Conservation (phyloP, 1,140 invertebrate species). For the Armadillidium nasatum region DNA sequence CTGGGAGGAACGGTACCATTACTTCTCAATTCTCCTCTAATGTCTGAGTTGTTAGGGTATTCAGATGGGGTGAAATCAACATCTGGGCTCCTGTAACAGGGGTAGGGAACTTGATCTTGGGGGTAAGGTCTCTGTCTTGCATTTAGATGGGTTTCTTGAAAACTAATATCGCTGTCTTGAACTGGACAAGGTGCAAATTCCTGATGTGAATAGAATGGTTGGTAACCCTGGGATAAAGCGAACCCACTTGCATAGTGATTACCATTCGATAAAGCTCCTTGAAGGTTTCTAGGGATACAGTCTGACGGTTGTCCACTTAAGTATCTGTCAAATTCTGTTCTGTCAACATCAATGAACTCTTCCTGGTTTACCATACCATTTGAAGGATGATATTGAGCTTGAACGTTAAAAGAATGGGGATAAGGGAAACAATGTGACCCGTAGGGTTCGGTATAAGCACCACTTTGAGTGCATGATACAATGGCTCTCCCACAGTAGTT, state of each 20-base stretch:
- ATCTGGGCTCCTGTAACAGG: not conserved
- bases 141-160: not conserved
- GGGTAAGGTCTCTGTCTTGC: not conserved
- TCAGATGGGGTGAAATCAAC: not conserved
- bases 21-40: not conserved
- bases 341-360: not conserved
- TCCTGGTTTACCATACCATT: not conserved
- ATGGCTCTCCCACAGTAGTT: not conserved
- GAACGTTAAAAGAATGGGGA: not conserved
- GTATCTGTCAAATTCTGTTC: conserved; percentile 5
- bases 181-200: not conserved
- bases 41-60: not conserved
- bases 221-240: not conserved
- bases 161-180: not conserved
- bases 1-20: not conserved
- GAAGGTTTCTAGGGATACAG: not conserved
- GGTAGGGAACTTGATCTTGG: not conserved
- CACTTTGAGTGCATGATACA: not conserved
- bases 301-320: not conserved
- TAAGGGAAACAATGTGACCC: not conserved
- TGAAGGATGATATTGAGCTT: not conserved
- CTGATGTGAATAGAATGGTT: not conserved
- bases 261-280: not conserved
- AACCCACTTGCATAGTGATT: not conserved
- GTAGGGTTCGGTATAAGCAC: not conserved